These are phyloP conservation scores for Chanos chanos DNA, from an alignment of 2,797 vertebrate species.

Conservation along the genomic window DNA sequence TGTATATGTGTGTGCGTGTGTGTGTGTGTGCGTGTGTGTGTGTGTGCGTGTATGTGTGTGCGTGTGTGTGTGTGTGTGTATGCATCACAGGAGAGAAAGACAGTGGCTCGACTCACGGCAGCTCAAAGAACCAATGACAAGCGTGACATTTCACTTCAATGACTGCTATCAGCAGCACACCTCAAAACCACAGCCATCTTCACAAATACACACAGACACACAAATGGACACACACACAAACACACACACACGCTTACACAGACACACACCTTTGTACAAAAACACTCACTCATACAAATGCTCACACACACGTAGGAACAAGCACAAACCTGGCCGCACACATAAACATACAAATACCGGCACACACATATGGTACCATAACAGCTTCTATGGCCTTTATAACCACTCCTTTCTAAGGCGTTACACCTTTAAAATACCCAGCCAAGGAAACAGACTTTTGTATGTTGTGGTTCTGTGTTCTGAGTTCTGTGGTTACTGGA, in stretches of 20 bases:
- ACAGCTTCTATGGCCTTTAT: too few relatives aligned
- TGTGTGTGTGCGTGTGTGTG: not conserved
- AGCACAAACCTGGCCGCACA: not conserved
- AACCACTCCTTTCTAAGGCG: too few relatives aligned
- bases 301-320: not conserved
- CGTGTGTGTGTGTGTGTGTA: slow-evolving; percentile 21
- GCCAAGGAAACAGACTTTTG: too few relatives aligned
- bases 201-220: not conserved
- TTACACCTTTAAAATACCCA: too few relatives aligned
- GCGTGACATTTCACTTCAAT: slow-evolving; percentile 55
- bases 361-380: too few relatives aligned
- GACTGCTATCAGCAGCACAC: slow-evolving; percentile 28
- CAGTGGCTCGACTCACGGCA: slow-evolving; percentile 40
- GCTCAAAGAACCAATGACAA: slow-evolving; percentile 51
- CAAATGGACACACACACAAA: not conserved
- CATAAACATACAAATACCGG: not conserved
- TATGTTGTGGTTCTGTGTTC: too few relatives aligned
- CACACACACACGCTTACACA: not conserved
- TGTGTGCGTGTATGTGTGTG: slow-evolving; percentile 9
- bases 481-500: too few relatives aligned
- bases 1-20: slow-evolving; percentile 3
- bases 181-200: slow-evolving; percentile 9
- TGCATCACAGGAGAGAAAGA: slow-evolving; percentile 32
- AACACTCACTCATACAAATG: not conserved
- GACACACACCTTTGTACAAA: not conserved